Percentiles rank a stretch among this genome's conserved stretches.
These are phyloP conservation scores for Mimachlamys varia DNA, from an alignment of 2,888 invertebrate genomes.

Conservation along the genomic window DNA sequence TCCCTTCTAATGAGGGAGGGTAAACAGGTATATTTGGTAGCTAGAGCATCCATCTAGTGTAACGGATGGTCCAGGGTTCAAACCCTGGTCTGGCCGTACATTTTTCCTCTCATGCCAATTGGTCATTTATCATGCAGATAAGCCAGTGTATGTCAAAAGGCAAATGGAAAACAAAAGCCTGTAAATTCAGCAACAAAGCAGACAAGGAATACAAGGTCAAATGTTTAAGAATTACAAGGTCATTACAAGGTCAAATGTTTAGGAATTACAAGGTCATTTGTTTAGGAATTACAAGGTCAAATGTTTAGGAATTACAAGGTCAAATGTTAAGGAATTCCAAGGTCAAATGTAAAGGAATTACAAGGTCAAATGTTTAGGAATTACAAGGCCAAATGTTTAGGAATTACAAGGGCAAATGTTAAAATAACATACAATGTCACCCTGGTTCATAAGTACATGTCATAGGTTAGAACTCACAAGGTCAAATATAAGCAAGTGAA, in stretches of 20 bases:
- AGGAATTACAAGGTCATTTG: neutral
- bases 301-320: neutral
- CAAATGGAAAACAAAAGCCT: too few species aligned
- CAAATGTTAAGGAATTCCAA: neutral
- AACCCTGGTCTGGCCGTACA: too few species aligned
- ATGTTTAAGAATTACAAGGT: neutral
- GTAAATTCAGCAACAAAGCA: too few species aligned
- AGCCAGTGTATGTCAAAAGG: too few species aligned
- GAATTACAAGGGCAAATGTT: neutral
- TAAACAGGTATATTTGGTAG: too few species aligned
- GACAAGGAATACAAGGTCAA: neutral
- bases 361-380: neutral
- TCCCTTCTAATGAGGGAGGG: too few species aligned
- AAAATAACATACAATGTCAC: too few species aligned
- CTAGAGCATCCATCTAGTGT: too few species aligned
- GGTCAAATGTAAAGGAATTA: neutral
- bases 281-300: neutral
- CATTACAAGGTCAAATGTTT: neutral
- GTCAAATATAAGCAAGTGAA: neutral
- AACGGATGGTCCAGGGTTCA: too few species aligned
- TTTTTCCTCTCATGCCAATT: too few species aligned
- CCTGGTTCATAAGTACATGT: too few species aligned
- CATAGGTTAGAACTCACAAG: neutral
- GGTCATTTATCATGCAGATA: too few species aligned
- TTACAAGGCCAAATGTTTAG: neutral